Conservation (phyloP, 35 echinoderm and acorn worm genomes). For the Acanthaster planci region DNA sequence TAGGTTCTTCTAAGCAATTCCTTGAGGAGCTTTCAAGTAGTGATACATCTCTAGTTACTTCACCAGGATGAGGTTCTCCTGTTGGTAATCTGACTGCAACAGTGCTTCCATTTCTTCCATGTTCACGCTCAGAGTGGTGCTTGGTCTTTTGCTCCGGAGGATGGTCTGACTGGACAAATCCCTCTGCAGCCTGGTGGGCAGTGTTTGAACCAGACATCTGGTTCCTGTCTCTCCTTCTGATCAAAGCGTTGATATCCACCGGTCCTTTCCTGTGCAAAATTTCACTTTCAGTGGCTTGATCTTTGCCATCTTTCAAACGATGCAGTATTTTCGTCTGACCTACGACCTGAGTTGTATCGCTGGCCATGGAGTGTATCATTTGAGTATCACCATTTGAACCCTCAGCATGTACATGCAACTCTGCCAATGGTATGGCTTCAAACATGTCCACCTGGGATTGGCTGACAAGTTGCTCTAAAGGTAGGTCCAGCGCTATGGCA, state of each 20-base stretch:
- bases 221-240: background rate
- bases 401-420: background rate
- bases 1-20: no score
- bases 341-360: no score
- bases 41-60: no score
- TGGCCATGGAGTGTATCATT: no score
- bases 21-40: no score
- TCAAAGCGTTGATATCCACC: conserved; percentile 2
- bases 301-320: background rate
- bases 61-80: no score
- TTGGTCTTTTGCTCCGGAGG: no score
- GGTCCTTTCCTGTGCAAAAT: background rate
- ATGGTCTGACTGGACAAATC: background rate
- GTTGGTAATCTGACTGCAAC: no score
- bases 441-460: conserved; percentile 19
- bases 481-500: background rate
- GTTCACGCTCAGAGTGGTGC: no score
- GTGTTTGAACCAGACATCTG: background rate
- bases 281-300: background rate
- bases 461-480: background rate
- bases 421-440: background rate
- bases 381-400: no score
- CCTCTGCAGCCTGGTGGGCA: background rate
- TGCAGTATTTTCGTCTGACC: no score
- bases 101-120: no score